Percentiles rank a stretch among this genome's conserved stretches.
These are phyloP conservation scores for Potorous gilbertii DNA, from an alignment of 2,797 vertebrate genomes.

Conservation along the genomic window DNA sequence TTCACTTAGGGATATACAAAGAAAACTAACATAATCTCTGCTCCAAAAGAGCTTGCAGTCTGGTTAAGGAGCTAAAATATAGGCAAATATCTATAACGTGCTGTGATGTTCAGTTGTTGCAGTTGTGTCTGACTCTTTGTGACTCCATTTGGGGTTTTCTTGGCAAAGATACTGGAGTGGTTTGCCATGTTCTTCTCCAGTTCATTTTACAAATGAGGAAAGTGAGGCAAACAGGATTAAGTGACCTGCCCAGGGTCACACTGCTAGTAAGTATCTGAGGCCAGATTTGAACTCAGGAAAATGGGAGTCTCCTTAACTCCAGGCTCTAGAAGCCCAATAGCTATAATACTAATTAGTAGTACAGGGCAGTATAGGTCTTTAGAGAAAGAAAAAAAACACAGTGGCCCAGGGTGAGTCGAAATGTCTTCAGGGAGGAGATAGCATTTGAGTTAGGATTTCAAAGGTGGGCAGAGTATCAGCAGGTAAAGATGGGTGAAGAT, in stretches of 20 bases:
- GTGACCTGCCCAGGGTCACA: neutral
- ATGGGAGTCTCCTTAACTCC: neutral
- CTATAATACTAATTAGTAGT: neutral
- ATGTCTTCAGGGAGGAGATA: neutral
- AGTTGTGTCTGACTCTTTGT: neutral
- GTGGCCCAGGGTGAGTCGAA: neutral
- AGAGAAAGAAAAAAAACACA: neutral
- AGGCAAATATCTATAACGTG: neutral
- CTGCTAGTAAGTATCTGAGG: neutral
- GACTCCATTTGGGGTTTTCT: neutral
- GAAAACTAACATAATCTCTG: neutral
- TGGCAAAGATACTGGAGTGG: neutral
- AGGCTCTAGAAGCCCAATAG: neutral
- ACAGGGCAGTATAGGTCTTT: neutral
- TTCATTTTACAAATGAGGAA: neutral
- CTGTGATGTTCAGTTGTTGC: neutral
- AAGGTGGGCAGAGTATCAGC: neutral
- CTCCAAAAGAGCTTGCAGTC: neutral
- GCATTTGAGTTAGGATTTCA: neutral
- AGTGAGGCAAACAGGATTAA: neutral
- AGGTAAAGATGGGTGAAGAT: neutral
- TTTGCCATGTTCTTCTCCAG: neutral
- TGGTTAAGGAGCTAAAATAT: neutral
- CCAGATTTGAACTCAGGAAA: neutral
- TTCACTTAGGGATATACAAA: neutral